phyloP scores from a whole-genome alignment of 2,113 vertebrate species.

The Chaetodon auriga region DNA sequence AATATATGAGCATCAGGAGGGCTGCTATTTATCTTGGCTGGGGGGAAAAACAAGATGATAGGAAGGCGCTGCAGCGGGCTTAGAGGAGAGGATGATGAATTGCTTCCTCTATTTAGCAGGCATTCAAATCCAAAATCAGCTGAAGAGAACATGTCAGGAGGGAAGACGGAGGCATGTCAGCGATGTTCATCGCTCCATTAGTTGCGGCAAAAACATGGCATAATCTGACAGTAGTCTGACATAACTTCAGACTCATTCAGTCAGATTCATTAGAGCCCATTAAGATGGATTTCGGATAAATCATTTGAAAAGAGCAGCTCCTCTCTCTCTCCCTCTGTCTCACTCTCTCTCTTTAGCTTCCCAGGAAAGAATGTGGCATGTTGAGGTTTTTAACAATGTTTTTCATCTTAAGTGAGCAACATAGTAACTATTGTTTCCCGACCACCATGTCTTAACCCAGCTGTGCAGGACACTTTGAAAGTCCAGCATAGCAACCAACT shows the following conservation, averaged over 20 bases:
- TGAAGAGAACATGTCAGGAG: background rate
- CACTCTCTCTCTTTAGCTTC: background rate
- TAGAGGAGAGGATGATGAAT: constrained; percentile 37
- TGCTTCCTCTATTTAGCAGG: constrained; percentile 30
- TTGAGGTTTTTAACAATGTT: background rate
- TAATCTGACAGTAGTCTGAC: background rate
- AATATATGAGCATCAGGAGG: constrained; percentile 32
- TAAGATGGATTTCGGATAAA: background rate
- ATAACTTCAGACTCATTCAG: background rate
- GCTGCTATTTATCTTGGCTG: constrained; percentile 39
- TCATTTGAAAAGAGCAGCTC: background rate
- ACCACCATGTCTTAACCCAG: background rate
- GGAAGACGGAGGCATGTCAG: background rate
- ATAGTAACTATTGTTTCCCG: background rate
- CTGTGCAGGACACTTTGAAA: background rate
- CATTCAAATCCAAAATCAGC: constrained; percentile 20
- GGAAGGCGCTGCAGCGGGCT: constrained; percentile 19
- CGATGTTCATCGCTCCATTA: background rate
- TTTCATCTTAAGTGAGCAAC: background rate
- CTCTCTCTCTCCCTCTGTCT: too few relatives aligned
- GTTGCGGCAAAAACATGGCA: background rate
- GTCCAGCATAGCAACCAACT: background rate
- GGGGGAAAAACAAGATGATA: constrained; percentile 34
- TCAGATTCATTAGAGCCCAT: background rate
- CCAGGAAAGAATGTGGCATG: background rate